Evolutionary conservation across 2,113 vertebrate species (phyloP).

Genomic region (Alosa alosa): DNA sequence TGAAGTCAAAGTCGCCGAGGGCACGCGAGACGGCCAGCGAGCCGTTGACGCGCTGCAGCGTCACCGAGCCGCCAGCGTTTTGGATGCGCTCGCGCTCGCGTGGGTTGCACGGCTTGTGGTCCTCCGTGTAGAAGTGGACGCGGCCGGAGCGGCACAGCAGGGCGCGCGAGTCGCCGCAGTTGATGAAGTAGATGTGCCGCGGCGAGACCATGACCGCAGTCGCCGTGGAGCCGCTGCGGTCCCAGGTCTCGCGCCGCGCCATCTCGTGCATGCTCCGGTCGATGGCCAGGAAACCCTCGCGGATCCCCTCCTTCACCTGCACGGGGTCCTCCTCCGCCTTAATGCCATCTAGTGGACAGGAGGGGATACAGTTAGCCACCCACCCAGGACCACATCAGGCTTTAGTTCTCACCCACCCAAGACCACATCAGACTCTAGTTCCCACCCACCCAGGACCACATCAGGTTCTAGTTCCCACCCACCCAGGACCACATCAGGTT

Average conservation of each 20-base stretch:
- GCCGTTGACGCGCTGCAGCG: conserved; percentile 74
- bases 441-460: too few species aligned
- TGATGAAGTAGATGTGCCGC: conserved; percentile 73
- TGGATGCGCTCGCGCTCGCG: conserved; percentile 79
- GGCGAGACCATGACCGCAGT: conserved; percentile 71
- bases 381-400: too few species aligned
- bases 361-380: background rate
- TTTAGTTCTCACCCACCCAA: too few species aligned
- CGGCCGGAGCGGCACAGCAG: conserved; percentile 69
- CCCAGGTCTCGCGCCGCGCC: conserved; percentile 64
- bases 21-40: conserved; percentile 80
- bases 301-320: conserved; percentile 70
- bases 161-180: conserved; percentile 80
- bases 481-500: too few species aligned
- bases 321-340: conserved; percentile 60
- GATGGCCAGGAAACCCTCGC: conserved; percentile 69
- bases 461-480: too few species aligned
- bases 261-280: conserved; percentile 74
- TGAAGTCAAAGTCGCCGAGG: conserved; percentile 80
- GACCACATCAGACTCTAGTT: too few species aligned
- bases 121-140: conserved; percentile 78
- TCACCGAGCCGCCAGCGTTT: conserved; percentile 76
- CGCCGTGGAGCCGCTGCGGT: conserved; percentile 74
- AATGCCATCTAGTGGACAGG: conserved; percentile 55
- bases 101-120: conserved; percentile 77